Base-by-base conservation (phyloP, 2,797 vertebrate genomes). In the Capromys pilorides region DNA sequence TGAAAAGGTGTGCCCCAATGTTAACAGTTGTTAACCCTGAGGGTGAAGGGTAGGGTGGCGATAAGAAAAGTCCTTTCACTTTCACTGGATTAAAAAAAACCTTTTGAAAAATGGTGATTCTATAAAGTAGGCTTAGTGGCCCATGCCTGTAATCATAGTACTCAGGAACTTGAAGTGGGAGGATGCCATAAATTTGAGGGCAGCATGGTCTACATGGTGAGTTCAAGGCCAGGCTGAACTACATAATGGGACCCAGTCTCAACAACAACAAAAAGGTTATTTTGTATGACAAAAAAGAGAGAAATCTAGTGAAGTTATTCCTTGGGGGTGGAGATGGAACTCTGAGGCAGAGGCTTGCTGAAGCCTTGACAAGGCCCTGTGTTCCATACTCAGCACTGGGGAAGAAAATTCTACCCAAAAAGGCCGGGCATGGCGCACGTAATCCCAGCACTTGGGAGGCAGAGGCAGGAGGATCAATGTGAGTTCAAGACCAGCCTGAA, bases 51-150 rank as follows among this genome's bases (percentile, higher is more conserved):
- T 54, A 41, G 49, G 77, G 77, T 18, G n/a, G 61, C 33, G 33
- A 8, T 88, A 59, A 82, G 67, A 39, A 81, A 93, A 86, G 77
- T 59, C 67, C 73, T 88, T 94, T 95, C 39, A 26, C 16, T 92
- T 85, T 85, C 33, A 36, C 28, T 77, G 66, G 51, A 41, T 73
- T 67, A 67, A 67, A 39, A 71, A 71, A 69, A 69, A 69, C 9
- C 2, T n/a, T n/a, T 73, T 45, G 36, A 75, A 75, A 41, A 73
- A 73, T 22, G 39, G 71, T 73, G 11, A 26, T 73, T 41, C 71
- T 73, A 41, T 26, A 45, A 73, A 75, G 21, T 22, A 24, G 71
- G 22, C 22, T 39, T 77, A 5, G 73, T 77, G 39, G 24, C 24
- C 26, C 41, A 49, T 26, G 39, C 73, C 24, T 45, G 24, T 75